Evolutionary conservation across 1,140 invertebrate genomes (phyloP), one percentile per base, ranked within the genome.

Genomic region (Cyrtorhinus lividipennis): DNA sequence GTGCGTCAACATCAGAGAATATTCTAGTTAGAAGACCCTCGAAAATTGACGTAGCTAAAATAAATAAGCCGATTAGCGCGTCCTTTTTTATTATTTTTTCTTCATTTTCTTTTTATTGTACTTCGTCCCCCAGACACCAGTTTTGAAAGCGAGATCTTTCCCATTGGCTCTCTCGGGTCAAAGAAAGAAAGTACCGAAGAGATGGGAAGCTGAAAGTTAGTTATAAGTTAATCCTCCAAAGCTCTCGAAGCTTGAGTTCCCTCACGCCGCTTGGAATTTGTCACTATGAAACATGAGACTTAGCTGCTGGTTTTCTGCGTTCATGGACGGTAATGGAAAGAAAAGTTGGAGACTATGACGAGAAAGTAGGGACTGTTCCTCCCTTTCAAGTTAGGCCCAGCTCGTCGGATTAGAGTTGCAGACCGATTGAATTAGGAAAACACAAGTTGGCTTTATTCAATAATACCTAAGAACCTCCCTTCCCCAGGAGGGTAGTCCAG

Each of bases 251-350:
- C 12, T 53, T 53, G 12, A 22, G 48, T 53, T 53, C 48, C 10
- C 48, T 15, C 10, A 53, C 5, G 48, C 48, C 48, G 20, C 48
- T 53, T 20, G 48, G 48, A 53, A 53, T 53, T 53, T 53, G 48
- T 53, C 48, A 53, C 48, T 22, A 53, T 53, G 48, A 53, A 53
- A 53, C 48, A 53, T 53, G 20, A 53, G 48, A 53, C 48, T 44
- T 44, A n/a, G 38, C n/a, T n/a, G 38, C 38, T 44, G 30, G 30
- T 38, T 38, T 38, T 15, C 30, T 38, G 5, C 30, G 30, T 5
- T 15, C 30, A 15, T 38, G 30, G 20, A 53, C 5, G 48, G 5
- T 53, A 53, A 53, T 53, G 48, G 48, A 53, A 53, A 53, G 48
- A 53, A 53, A 53, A 53, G 12, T 10, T 13, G 20, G 48, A 20